phyloP scores from a whole-genome alignment of 92 coral and sea anemone species.

The Porites divaricata region DNA sequence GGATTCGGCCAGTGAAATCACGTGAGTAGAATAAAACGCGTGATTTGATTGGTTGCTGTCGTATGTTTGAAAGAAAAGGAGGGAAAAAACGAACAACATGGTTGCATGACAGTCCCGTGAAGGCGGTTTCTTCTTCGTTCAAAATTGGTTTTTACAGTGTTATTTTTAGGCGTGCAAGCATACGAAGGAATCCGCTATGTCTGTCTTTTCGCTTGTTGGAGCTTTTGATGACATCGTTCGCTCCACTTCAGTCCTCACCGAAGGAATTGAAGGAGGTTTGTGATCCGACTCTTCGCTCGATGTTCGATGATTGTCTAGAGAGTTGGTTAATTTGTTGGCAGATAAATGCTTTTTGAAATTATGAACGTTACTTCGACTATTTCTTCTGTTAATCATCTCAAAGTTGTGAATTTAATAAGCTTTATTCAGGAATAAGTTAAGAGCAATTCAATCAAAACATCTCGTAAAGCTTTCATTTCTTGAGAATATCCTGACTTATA shows the following conservation, averaged over 20 bases:
- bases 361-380: too few species aligned
- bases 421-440: too few species aligned
- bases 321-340: not conserved
- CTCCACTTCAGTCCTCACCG: constrained; percentile 86
- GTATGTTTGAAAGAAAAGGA: constrained; percentile 85
- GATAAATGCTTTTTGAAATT: not conserved
- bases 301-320: not conserved
- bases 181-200: constrained; percentile 64
- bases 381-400: too few species aligned
- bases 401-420: too few species aligned
- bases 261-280: constrained; percentile 98
- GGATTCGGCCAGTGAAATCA: constrained; percentile 26
- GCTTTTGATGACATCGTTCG: constrained; percentile 95
- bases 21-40: constrained; percentile 38
- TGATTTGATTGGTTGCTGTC: constrained; percentile 73
- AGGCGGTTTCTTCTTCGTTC: constrained; percentile 6
- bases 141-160: not conserved
- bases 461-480: too few species aligned
- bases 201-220: constrained; percentile 85
- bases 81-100: constrained; percentile 96
- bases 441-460: too few species aligned
- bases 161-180: not conserved
- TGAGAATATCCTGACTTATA: too few species aligned
- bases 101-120: constrained; percentile 31
- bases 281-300: not conserved